Percentiles rank a stretch among this genome's conserved stretches.
Conservation (phyloP, 92 coral and sea anemone species). For the Paragorgia papillata region DNA sequence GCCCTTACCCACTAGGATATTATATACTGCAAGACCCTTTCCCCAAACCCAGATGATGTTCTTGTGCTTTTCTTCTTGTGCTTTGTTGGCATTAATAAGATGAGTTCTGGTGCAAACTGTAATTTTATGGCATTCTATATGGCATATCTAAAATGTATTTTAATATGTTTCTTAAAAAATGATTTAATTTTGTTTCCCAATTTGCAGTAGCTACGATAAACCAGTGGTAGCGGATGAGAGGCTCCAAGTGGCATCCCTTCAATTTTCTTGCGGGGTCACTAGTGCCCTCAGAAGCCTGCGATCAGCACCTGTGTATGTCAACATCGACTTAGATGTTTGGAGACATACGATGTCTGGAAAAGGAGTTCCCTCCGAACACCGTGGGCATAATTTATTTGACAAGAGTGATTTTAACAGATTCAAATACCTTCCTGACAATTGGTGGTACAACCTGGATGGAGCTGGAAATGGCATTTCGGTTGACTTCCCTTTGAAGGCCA, state of each 20-base stretch:
- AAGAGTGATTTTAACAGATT: constrained; percentile 39
- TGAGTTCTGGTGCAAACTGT: no score
- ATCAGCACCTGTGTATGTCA: constrained; percentile 43
- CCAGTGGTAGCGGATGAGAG: constrained; percentile 30
- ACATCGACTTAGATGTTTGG: constrained; percentile 61
- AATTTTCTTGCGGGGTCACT: constrained; percentile 49
- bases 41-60: no score
- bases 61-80: no score
- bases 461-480: constrained; percentile 63
- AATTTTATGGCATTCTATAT: no score
- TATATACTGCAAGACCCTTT: no score
- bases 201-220: constrained; percentile 31
- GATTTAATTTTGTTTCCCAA: neutral
- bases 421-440: constrained; percentile 46
- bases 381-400: constrained; percentile 46
- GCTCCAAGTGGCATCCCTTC: constrained; percentile 52
- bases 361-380: no score
- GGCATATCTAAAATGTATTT: no score
- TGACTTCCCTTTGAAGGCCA: constrained; percentile 52
- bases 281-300: constrained; percentile 46
- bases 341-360: constrained; percentile 35
- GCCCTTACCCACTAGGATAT: no score
- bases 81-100: no score
- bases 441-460: constrained; percentile 63
- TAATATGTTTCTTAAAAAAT: no score